These are phyloP conservation scores for Zelleria hepariella DNA, from an alignment of 2,888 invertebrate species.

Conservation along the genomic window DNA sequence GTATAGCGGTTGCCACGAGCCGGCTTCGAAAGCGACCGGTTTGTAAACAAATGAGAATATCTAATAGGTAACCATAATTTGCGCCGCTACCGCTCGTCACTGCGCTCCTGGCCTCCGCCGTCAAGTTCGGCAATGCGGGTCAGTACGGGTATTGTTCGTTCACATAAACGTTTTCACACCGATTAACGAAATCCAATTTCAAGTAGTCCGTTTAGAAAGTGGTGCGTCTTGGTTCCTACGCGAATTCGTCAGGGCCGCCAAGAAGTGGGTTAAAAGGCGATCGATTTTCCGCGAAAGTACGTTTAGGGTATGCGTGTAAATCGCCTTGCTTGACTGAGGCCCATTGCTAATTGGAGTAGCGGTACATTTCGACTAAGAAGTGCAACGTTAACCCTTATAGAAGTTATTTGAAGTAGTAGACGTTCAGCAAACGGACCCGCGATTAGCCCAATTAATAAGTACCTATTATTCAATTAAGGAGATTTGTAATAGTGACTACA, in stretches of 20 bases:
- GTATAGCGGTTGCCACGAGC: constrained; percentile 8
- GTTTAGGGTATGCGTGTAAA: constrained; percentile 13
- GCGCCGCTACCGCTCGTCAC: background rate
- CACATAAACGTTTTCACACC: background rate
- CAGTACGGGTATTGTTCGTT: background rate
- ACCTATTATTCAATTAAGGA: background rate
- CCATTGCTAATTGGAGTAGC: background rate
- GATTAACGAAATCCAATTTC: constrained; percentile 1
- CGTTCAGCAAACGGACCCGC: background rate
- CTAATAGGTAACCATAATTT: background rate
- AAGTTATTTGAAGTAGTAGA: no score
- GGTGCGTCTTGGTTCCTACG: constrained; percentile 24
- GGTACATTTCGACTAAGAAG: background rate
- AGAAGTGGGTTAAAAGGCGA: constrained; percentile 24
- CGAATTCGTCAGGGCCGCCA: constrained; percentile 21
- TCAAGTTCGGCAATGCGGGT: background rate
- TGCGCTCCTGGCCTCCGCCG: background rate
- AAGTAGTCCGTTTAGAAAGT: constrained; percentile 26
- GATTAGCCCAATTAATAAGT: background rate
- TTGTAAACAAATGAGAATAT: no score
- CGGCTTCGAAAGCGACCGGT: background rate
- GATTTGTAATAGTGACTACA: background rate
- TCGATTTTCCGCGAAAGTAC: constrained; percentile 36
- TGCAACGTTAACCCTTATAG: no score
- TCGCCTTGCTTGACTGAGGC: background rate